Evolutionary conservation across 2,888 invertebrate genomes (phyloP), one percentile per base, ranked within the genome.

Genomic region (Cheilosia grossa): DNA sequence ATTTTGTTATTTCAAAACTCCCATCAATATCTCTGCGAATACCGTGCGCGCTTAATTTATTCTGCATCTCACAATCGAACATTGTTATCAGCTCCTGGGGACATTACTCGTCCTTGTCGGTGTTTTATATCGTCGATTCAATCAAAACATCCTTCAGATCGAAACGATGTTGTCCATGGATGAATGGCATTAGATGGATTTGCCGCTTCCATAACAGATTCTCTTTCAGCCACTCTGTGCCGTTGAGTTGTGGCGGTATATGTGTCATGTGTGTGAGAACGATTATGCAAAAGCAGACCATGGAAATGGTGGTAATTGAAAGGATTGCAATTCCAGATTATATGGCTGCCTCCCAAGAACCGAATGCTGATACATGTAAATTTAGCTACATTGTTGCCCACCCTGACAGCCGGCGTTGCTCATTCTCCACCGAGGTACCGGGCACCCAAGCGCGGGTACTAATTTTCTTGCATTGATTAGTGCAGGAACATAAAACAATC

Each of bases 81-180:
- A 27, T 17, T 78, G 42, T 63, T 47, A 63, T 78, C 49, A 33
- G 63, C 42, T 51, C 30, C 2, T 13, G 40, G 13, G 37, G 37
- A 66, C n/a, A 54, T 66, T 66, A 70, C 21, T 56, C 49, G 58
- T 59, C 44, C 51, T 73, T 59, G 64, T 64, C 47, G 37, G 37
- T 37, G n/a, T 56, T 47, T n/a, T 37, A 44, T 24, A 74, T 51
- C 51, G 51, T 74, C 80, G 67, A 80, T 80, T 80, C 44, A 74
- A 74, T 66, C 66, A 74, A 73, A 74, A 80, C 56, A 67, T 74
- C 67, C 58, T 33, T 64, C 72, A 66, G 49, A 66, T 30, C 61
- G 15, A 21, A 80, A 67, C 74, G 61, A 80, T 67, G 67, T 80
- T 67, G 66, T 67, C 67, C 61, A 67, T 49, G 74, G 74, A 80